Conservation (phyloP, 1,140 invertebrate genomes). For the Pseudomyrmex gracilis region DNA sequence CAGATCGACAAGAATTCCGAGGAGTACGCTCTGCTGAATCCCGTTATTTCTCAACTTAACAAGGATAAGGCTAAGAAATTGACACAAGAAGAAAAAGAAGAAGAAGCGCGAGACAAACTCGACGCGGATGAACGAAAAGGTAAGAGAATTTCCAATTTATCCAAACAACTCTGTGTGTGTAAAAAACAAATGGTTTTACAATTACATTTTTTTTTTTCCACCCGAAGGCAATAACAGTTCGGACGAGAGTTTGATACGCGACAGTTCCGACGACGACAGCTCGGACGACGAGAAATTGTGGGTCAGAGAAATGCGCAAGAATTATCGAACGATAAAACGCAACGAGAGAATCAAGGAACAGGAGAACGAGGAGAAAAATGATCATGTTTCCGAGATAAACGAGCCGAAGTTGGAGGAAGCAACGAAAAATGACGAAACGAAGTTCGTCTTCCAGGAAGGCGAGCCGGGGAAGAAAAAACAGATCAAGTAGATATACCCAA, state of each 20-base stretch:
- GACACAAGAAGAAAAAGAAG: constrained; percentile 75
- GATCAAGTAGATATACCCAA: constrained; percentile 84
- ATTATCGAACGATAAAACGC: constrained; percentile 87
- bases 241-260: constrained; percentile 77
- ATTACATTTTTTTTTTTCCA: neutral
- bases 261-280: constrained; percentile 72
- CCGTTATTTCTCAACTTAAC: constrained; percentile 93
- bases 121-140: constrained; percentile 64
- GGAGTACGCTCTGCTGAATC: constrained; percentile 95
- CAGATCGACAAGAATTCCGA: constrained; percentile 95
- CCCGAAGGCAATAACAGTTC: constrained; percentile 63
- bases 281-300: constrained; percentile 92
- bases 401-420: constrained; percentile 86
- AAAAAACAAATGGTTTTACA: constrained; percentile 55
- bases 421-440: constrained; percentile 88
- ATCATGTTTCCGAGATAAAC: constrained; percentile 65
- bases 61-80: constrained; percentile 88
- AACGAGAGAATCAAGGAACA: constrained; percentile 84
- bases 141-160: constrained; percentile 43
- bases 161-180: constrained; percentile 55
- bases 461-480: constrained; percentile 84
- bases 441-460: constrained; percentile 85
- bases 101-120: constrained; percentile 76
- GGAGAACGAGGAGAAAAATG: constrained; percentile 76
- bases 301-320: constrained; percentile 92